Percentiles rank a stretch among this genome's conserved stretches.
These are phyloP conservation scores for Orthonevra nobilis DNA, from an alignment of 2,888 invertebrate species.

Conservation along the genomic window DNA sequence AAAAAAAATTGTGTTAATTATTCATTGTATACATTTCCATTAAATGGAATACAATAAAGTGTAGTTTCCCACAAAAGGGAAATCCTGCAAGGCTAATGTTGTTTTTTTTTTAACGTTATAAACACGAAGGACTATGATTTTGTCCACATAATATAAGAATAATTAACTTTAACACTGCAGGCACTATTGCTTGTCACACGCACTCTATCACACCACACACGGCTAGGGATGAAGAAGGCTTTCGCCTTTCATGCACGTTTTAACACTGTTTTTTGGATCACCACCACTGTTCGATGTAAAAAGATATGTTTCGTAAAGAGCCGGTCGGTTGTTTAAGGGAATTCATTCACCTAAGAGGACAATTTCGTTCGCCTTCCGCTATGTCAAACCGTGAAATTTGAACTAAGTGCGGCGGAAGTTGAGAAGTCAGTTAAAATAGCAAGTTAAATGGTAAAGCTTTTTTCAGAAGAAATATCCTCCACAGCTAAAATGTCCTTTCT, in stretches of 20 bases:
- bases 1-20: constrained; percentile 58
- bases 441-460: constrained; percentile 27
- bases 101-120: neutral
- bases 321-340: constrained; percentile 33
- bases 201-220: constrained; percentile 6
- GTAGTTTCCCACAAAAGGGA: constrained; percentile 22
- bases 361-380: constrained; percentile 25
- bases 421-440: constrained; percentile 16
- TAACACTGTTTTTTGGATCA: neutral
- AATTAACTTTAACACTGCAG: too few relatives aligned
- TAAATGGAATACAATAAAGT: constrained; percentile 34
- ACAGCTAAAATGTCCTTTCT: constrained; percentile 1
- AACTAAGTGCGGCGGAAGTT: constrained; percentile 38
- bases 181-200: neutral
- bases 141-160: neutral
- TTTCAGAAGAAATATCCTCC: constrained; percentile 17
- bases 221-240: neutral
- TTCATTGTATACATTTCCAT: constrained; percentile 60
- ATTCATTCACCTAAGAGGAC: neutral
- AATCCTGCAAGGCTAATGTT: constrained; percentile 40
- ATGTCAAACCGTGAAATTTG: constrained; percentile 49
- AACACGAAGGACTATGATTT: constrained; percentile 23
- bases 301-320: constrained; percentile 58
- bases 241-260: neutral
- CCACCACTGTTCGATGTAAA: constrained; percentile 26